phyloP scores from a whole-genome alignment of 2,113 vertebrate species.

The Delphinus delphis region DNA sequence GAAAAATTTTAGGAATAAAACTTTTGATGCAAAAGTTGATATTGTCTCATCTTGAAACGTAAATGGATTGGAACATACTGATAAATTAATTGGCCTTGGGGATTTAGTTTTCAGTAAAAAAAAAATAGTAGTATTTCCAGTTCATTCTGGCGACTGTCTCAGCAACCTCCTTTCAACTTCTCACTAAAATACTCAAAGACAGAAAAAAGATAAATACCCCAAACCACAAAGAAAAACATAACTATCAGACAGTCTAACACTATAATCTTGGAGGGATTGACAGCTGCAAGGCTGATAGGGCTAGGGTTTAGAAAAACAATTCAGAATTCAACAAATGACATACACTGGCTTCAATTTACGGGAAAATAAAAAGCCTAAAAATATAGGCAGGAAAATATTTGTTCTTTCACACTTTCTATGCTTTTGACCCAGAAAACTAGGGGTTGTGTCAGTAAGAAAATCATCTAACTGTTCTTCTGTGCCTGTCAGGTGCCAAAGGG shows the following conservation, averaged over 20 bases:
- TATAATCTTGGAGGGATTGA: constrained; percentile 29
- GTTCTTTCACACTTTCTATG: not conserved
- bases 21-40: not conserved
- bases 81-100: not conserved
- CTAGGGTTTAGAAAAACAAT: constrained; percentile 36
- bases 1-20: not conserved
- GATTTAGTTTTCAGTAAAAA: constrained; percentile 25
- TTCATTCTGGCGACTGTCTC: not conserved
- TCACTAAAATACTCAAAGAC: constrained; percentile 25
- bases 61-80: not conserved
- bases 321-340: constrained; percentile 35
- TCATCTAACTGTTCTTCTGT: not conserved
- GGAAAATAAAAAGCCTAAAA: constrained; percentile 43
- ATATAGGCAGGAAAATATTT: constrained; percentile 6
- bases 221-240: constrained; percentile 50
- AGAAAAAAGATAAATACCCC: not conserved
- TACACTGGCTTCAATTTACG: constrained; percentile 19
- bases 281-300: not conserved
- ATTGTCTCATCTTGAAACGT: not conserved
- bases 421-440: constrained; percentile 35
- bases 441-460: constrained; percentile 2
- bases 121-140: not conserved
- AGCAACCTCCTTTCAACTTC: not conserved
- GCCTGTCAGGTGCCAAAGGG: not conserved
- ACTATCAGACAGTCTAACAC: not conserved